Conservation (phyloP, 2,888 invertebrate species). For the Psylliodes chrysocephalus region DNA sequence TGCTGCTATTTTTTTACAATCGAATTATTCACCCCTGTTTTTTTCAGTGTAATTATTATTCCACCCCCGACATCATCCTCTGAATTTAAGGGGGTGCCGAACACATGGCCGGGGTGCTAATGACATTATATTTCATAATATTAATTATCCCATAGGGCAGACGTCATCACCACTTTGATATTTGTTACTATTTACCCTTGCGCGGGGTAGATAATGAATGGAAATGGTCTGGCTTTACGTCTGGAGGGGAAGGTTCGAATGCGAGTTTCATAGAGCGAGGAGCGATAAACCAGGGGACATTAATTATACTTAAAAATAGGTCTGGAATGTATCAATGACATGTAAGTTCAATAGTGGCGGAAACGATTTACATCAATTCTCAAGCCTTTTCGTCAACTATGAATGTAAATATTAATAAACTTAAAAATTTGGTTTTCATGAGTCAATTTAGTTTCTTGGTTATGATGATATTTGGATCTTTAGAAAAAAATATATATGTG, state of each 20-base stretch:
- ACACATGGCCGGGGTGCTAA: conserved; percentile 61
- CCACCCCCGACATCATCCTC: conserved; percentile 10
- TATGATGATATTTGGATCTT: too few relatives aligned
- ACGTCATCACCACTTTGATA: conserved; percentile 41
- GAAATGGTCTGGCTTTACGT: conserved; percentile 15
- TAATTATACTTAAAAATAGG: conserved; percentile 18
- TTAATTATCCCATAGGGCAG: conserved; percentile 56
- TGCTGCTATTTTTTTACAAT: background rate
- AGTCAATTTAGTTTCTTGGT: too few relatives aligned
- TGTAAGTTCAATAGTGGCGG: too few relatives aligned
- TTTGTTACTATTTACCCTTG: conserved; percentile 39
- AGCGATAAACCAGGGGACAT: conserved; percentile 9
- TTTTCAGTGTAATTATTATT: conserved; percentile 35
- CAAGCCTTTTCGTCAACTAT: too few relatives aligned
- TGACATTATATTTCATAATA: conserved; percentile 60
- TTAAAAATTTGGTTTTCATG: too few relatives aligned
- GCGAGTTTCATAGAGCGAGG: conserved; percentile 14
- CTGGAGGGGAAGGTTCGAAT: conserved; percentile 4
- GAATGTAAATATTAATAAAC: too few relatives aligned
- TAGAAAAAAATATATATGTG: too few relatives aligned
- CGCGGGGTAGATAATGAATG: conserved; percentile 30
- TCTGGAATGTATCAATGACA: background rate
- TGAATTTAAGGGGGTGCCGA: conserved; percentile 47
- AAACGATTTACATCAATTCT: too few relatives aligned
- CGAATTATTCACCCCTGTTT: conserved; percentile 32